These are phyloP conservation scores for Poeciliopsis occidentalis DNA, from an alignment of 2,113 vertebrate genomes.

Conservation along the genomic window DNA sequence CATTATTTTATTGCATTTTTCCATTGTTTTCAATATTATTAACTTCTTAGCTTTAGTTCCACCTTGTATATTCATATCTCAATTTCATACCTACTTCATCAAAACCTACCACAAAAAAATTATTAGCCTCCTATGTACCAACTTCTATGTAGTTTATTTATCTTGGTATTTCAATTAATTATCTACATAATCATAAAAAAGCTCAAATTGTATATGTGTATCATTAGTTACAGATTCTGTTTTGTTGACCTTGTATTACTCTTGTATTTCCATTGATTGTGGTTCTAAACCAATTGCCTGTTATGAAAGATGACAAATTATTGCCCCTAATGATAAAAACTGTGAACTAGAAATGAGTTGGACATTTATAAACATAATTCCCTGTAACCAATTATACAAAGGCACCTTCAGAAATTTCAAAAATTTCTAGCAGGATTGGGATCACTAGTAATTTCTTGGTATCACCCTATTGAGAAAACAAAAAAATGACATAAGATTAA, in stretches of 20 bases:
- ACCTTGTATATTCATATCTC: neutral
- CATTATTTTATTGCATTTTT: too few relatives aligned
- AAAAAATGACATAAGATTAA: too few relatives aligned
- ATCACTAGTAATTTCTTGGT: too few relatives aligned
- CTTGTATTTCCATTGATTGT: neutral
- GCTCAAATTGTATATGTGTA: too few relatives aligned
- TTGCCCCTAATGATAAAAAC: neutral
- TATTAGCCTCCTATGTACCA: neutral
- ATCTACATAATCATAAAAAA: neutral
- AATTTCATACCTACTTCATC: neutral
- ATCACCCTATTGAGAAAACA: too few relatives aligned
- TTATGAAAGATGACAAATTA: too few relatives aligned
- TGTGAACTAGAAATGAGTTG: neutral
- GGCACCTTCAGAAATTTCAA: too few relatives aligned
- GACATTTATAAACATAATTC: too few relatives aligned
- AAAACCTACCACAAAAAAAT: neutral
- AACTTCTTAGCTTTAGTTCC: neutral
- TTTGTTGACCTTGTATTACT: neutral
- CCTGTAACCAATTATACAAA: too few relatives aligned
- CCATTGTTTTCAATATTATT: too few relatives aligned
- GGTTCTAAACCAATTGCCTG: neutral
- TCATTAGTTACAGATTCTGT: too few relatives aligned
- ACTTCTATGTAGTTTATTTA: neutral
- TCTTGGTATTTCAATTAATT: neutral
- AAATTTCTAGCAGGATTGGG: too few relatives aligned